Conservation (phyloP, 92 coral and sea anemone species). For the Montipora capitata region DNA sequence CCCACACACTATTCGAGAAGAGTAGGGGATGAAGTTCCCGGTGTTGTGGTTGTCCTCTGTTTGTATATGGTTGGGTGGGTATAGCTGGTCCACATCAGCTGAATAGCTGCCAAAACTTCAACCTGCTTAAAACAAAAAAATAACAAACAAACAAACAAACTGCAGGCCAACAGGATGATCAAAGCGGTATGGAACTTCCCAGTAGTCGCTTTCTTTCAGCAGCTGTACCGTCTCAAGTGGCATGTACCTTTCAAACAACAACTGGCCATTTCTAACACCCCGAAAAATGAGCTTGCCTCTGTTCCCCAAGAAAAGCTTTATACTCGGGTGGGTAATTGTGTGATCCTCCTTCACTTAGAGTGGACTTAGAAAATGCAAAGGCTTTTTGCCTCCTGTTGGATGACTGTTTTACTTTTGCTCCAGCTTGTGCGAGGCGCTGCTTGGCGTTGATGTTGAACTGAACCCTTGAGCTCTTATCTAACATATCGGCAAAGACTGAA, state of each 20-base stretch:
- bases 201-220: slow-evolving; percentile 22
- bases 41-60: too few species aligned
- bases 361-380: neutral
- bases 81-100: too few species aligned
- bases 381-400: slow-evolving; percentile 23
- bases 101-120: too few species aligned
- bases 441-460: slow-evolving; percentile 51
- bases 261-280: slow-evolving; percentile 48
- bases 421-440: slow-evolving; percentile 33
- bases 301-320: slow-evolving; percentile 12
- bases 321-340: slow-evolving; percentile 24
- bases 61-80: too few species aligned
- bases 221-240: slow-evolving; percentile 35
- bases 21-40: too few species aligned
- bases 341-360: neutral
- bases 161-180: slow-evolving; percentile 20
- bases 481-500: slow-evolving; percentile 56
- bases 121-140: too few species aligned
- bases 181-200: slow-evolving; percentile 55
- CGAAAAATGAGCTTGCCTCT: slow-evolving; percentile 39
- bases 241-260: too few species aligned
- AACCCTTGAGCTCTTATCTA: slow-evolving; percentile 28
- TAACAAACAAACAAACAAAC: neutral
- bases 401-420: slow-evolving; percentile 35
- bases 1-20: too few species aligned